Base-by-base conservation (phyloP, 92 coral and sea anemone species). In the Montipora capitata region DNA sequence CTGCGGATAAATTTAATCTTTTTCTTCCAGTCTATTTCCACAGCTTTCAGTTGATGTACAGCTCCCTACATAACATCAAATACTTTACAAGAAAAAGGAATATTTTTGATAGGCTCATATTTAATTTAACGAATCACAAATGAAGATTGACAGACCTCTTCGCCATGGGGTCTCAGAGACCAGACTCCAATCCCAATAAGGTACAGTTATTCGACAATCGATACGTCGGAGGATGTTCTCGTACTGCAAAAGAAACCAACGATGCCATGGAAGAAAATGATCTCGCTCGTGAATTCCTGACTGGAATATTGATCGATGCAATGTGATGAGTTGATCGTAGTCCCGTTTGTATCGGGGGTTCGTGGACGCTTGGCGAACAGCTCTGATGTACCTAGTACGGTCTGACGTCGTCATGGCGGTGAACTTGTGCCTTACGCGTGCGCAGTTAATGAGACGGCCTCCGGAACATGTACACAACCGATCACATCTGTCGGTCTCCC, bases 121-220 rank as follows among this genome's bases (percentile, higher is more conserved):
- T 27, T 27, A 27, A 27, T 27, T 27, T 27, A 27, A 0, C 1
- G 35, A 27, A 27, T 27, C 35, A 27, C 0, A 27, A 27, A 27
- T 27, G 0, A 27, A 11, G 16, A 6, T 54, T 54, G 11, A 59
- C n/a, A 67, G 56, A 44, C 68, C 17, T 2, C 71, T 68, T 5
- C 80, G 86, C 89, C 92, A 83, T 13, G 92, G 85, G n/a, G 64
- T 74, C 42, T n/a, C 73, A 7, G 89, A 72, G 2, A 69, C 92
- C 20, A 76, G 13, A 65, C 92, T 87, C 94, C 94, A 91, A 45
- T 91, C 94, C 94, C 94, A 91, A 56, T 77, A 91, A 12, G 94
- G 63, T 1, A 83, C 92, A 8, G 94, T 91, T 16, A 91, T 57
- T 56, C 54, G 83, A 70, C 94, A 91, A 48, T 88, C 89, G 41